Percentiles rank a stretch among this genome's conserved stretches.
phyloP scores from a whole-genome alignment of 1,140 invertebrate species.

The Cydia splendana region DNA sequence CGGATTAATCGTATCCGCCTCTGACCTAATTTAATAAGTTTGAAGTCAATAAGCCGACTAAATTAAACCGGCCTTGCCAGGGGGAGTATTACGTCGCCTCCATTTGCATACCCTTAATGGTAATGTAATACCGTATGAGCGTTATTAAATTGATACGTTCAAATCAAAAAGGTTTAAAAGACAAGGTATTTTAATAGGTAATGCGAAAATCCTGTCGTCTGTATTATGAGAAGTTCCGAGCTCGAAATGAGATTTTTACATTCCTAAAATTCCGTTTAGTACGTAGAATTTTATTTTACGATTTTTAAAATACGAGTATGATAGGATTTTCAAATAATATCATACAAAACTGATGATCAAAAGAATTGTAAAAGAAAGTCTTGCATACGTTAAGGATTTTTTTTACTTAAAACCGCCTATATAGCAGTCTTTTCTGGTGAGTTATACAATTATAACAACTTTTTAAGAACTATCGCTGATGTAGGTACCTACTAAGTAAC shows the following conservation, averaged over 20 bases:
- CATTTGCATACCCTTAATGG: conserved; percentile 21
- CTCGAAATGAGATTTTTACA: not conserved
- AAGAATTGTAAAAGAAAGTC: no score
- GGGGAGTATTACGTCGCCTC: conserved; percentile 2
- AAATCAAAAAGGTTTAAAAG: conserved; percentile 3
- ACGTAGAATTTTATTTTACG: not conserved
- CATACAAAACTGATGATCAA: no score
- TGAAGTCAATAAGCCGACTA: conserved; percentile 28
- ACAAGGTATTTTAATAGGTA: not conserved
- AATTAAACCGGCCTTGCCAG: conserved; percentile 14
- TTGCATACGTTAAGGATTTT: no score
- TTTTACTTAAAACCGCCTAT: no score
- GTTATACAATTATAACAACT: no score
- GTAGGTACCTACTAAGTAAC: no score
- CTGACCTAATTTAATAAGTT: conserved; percentile 25
- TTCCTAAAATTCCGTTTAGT: not conserved
- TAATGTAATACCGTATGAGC: conserved; percentile 3
- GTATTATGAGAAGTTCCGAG: not conserved
- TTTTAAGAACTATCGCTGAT: no score
- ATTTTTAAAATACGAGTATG: no score
- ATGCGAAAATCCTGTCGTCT: not conserved
- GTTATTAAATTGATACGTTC: conserved; percentile 20
- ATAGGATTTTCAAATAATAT: no score
- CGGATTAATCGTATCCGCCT: not conserved
- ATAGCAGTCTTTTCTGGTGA: no score